Evolutionary conservation across 2,888 invertebrate genomes (phyloP), one percentile per base, ranked within the genome.

Genomic region (Oscheius onirici): DNA sequence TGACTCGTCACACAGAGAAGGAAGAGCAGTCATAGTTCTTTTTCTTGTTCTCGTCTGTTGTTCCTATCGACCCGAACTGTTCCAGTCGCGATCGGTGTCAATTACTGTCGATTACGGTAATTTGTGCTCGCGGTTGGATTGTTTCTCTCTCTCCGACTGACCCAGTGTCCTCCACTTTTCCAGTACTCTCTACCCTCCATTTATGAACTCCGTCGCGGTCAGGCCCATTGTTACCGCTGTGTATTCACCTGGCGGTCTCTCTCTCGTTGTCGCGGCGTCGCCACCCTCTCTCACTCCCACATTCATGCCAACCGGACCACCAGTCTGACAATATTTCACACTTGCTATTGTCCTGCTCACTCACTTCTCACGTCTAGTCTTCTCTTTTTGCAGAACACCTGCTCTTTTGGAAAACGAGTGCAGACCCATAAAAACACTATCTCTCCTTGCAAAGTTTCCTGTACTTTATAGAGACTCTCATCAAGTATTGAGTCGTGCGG

Each of bases 221-320:
- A 58, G 43, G 49, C 26, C 60, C 46, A 51, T 58, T 58, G 40
- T 69, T 44, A 41, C 49, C 51, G 26, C 54, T 67, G 49, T 69
- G 69, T 69, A 69, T 69, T 60, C 60, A 57, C 60, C 57, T 57
- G 69, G 28, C 57, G 46, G n/a, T 68, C 69, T 44, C 69, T 69
- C 69, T 20, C 60, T 65, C 34, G 34, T 34, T 34, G 34, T 34
- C 34, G 34, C 3, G 5, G 34, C 34, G 34, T 34, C 34, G 34
- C 34, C 34, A 34, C 34, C 34, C 34, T 34, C 34, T 34, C 34
- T 34, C 34, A 34, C 34, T 34, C 34, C 34, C 34, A 34, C 34
- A 34, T 34, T 17, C 22, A 22, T 49, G 49, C 49, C 49, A 49
- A 49, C 49, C 17, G 49, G 49, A 49, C 20, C 17, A 17, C 49